These are phyloP conservation scores for Xylota segnis DNA, from an alignment of 2,888 invertebrate genomes.

Conservation along the genomic window DNA sequence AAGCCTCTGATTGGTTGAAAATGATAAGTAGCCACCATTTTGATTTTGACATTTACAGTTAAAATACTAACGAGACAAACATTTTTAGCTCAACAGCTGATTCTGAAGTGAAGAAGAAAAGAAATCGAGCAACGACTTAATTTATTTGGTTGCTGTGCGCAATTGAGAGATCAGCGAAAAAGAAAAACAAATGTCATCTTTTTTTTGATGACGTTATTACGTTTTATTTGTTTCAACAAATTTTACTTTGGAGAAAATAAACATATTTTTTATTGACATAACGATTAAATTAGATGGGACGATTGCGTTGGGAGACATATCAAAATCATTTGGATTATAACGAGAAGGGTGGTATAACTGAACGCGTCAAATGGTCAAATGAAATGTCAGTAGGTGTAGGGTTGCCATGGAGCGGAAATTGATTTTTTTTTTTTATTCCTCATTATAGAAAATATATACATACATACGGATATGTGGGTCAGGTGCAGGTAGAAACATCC, in stretches of 20 bases:
- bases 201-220: neutral
- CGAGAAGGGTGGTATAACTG: slow-evolving; percentile 1
- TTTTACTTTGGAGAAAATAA: neutral
- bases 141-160: neutral
- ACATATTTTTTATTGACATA: neutral
- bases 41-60: slow-evolving; percentile 1
- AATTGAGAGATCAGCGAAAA: neutral
- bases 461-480: too few relatives aligned
- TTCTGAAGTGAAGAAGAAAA: neutral
- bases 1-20: slow-evolving; percentile 7
- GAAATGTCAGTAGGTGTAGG: slow-evolving; percentile 28
- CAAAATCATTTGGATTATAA: neutral
- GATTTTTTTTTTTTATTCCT: neutral
- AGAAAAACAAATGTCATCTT: neutral
- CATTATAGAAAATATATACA: too few relatives aligned
- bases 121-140: neutral
- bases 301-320: neutral
- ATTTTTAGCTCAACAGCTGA: slow-evolving; percentile 5
- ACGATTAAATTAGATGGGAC: neutral
- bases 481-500: too few relatives aligned
- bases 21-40: slow-evolving; percentile 12
- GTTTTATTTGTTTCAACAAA: neutral
- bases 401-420: slow-evolving; percentile 16
- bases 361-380: slow-evolving; percentile 23
- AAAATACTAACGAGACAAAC: neutral